Evolutionary conservation across 1,140 invertebrate species (phyloP), one percentile per base, ranked within the genome.

Genomic region (Drosophila sucinea): DNA sequence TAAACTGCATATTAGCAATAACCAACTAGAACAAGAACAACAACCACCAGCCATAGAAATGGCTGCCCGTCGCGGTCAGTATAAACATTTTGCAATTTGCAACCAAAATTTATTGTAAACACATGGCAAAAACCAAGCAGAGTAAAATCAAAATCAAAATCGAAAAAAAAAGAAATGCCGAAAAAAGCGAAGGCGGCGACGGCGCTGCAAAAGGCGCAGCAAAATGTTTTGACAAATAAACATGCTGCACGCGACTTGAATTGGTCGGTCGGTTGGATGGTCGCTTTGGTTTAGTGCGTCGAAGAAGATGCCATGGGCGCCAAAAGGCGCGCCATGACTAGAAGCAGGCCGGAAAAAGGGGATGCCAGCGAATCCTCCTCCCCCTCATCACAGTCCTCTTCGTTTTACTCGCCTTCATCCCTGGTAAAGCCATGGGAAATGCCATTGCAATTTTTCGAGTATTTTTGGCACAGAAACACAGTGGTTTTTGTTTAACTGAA

Each of bases 161-260:
- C 17, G 10, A 38, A 38, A 38, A 10, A 38, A 38, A 3, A 3
- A n/a, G 61, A 33, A 47, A 58, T 66, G 60, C 47, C 67, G 67
- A 72, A 69, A 66, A 72, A 67, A 72, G 60, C 62, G 72, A 60
- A 62, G 70, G 70, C 70, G 65, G 60, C 17, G 41, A 38, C 8
- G 35, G 35, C 35, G 35, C 8, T 11, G 40, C 40, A 25, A 51
- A 35, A 51, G 68, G 70, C 66, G 68, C 35, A 68, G 79, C 78
- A 89, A 67, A 83, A 89, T 84, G 58, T 87, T 87, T 87, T 86
- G 83, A 87, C 83, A 86, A 86, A 87, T 86, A 86, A 86, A 86
- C 83, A 83, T 64, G 72, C 60, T 87, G 83, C 83, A 86, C 83
- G 83, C 83, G 83, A 86, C 83, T 79, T 69, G 56, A 66, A 71